Conservation (phyloP, 2,888 invertebrate genomes). For the Eutolmus rufibarbis region DNA sequence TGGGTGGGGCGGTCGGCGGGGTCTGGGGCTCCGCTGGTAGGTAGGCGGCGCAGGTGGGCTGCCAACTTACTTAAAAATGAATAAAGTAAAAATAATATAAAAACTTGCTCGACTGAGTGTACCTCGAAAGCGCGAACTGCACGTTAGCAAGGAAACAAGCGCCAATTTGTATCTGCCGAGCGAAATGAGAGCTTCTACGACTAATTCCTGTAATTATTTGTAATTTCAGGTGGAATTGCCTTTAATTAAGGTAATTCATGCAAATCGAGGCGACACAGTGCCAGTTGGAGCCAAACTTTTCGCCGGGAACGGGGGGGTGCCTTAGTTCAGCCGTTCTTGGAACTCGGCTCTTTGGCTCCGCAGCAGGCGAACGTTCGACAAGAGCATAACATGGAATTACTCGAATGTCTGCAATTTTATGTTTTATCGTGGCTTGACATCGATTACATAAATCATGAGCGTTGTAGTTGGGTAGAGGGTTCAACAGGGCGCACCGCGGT, state of each 20-base stretch:
- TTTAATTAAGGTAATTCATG: slow-evolving; percentile 41
- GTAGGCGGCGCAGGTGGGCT: neutral
- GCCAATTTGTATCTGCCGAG: slow-evolving; percentile 2
- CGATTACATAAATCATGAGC: slow-evolving; percentile 34
- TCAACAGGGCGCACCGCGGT: neutral
- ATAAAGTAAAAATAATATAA: neutral
- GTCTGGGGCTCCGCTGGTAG: neutral
- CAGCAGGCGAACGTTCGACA: slow-evolving; percentile 5
- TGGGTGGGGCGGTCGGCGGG: neutral
- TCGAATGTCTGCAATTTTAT: slow-evolving; percentile 31
- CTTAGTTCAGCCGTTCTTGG: neutral
- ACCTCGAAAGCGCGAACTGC: neutral
- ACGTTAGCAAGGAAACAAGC: neutral
- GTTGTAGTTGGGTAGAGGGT: neutral
- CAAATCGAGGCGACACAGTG: slow-evolving; percentile 36
- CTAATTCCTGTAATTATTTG: slow-evolving; percentile 38
- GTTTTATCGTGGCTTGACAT: slow-evolving; percentile 39
- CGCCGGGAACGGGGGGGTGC: neutral
- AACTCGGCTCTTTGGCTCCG: neutral
- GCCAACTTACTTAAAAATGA: neutral
- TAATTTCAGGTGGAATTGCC: slow-evolving; percentile 35
- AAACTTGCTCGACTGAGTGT: neutral
- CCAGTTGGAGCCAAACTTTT: slow-evolving; percentile 25
- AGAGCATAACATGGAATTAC: slow-evolving; percentile 34
- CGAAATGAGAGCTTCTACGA: slow-evolving; percentile 25